Conservation (phyloP, 2,888 invertebrate species). For the Aporophyla nigra region DNA sequence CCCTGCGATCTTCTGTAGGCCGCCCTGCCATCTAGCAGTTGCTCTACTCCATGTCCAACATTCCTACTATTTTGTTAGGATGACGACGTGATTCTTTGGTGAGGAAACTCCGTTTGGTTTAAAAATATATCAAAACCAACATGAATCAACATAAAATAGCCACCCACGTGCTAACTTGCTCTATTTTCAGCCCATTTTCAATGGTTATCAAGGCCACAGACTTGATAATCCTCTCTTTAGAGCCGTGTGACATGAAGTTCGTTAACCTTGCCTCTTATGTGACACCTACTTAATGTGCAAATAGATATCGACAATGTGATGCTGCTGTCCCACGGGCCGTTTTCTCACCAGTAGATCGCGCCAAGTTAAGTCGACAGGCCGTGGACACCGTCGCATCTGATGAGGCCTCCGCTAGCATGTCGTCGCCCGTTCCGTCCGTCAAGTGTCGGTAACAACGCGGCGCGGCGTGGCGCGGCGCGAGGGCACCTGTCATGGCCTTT, state of each 20-base stretch:
- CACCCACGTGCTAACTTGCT: background rate
- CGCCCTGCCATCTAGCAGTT: background rate
- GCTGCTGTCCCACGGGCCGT: background rate
- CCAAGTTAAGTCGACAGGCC: background rate
- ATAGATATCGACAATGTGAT: background rate
- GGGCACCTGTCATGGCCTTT: too few relatives aligned
- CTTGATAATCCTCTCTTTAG: slow-evolving; percentile 9
- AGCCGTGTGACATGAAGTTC: slow-evolving; percentile 42
- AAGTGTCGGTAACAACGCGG: background rate
- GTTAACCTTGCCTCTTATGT: slow-evolving; percentile 27
- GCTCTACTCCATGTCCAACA: background rate
- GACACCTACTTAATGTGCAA: slow-evolving; percentile 28
- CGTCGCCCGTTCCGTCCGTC: background rate
- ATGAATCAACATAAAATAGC: background rate
- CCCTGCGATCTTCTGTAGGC: background rate
- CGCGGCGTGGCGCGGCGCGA: too few relatives aligned
- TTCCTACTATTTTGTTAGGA: background rate
- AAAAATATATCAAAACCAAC: background rate
- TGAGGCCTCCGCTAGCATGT: too few relatives aligned
- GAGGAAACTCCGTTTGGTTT: too few relatives aligned
- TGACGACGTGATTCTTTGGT: background rate
- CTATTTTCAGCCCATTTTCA: slow-evolving; percentile 12
- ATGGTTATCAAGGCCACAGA: background rate
- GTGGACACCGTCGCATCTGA: too few relatives aligned
- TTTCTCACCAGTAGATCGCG: background rate